Evolutionary conservation across 2,113 vertebrate species (phyloP).

Genomic region (Malurus cyaneus): DNA sequence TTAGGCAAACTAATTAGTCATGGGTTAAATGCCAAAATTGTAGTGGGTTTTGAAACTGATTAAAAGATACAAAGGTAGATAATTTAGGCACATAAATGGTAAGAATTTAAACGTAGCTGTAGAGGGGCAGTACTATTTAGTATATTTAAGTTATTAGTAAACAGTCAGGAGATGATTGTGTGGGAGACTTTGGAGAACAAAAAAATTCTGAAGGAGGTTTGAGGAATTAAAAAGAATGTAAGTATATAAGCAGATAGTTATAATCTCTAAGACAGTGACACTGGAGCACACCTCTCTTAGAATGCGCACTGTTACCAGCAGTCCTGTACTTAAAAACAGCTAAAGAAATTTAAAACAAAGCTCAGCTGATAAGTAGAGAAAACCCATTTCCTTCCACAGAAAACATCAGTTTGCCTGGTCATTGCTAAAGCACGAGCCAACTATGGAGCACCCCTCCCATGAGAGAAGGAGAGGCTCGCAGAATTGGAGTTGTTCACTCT

Average conservation of each 20-base stretch:
- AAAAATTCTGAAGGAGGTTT: not conserved
- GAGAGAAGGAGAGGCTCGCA: not conserved
- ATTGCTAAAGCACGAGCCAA: not conserved
- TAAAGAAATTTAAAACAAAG: not conserved
- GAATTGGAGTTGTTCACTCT: not conserved
- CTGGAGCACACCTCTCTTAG: not conserved
- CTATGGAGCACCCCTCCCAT: not conserved
- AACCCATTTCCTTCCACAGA: not conserved
- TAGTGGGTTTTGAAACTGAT: not conserved
- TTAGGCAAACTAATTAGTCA: not conserved
- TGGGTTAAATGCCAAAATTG: not conserved
- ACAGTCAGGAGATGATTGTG: not conserved
- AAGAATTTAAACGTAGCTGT: not conserved
- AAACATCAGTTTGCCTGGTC: not conserved
- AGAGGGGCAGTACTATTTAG: not conserved
- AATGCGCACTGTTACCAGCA: not conserved
- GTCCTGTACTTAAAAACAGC: not conserved
- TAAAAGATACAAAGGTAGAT: not conserved
- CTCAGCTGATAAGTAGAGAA: not conserved
- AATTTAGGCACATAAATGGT: not conserved
- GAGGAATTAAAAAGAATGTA: not conserved
- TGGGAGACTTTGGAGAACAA: not conserved
- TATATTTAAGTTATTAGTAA: not conserved
- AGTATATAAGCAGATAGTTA: not conserved
- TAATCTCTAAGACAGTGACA: not conserved